Base-by-base conservation (phyloP, 2,888 invertebrate species). In the Tricholauxania praeusta region DNA sequence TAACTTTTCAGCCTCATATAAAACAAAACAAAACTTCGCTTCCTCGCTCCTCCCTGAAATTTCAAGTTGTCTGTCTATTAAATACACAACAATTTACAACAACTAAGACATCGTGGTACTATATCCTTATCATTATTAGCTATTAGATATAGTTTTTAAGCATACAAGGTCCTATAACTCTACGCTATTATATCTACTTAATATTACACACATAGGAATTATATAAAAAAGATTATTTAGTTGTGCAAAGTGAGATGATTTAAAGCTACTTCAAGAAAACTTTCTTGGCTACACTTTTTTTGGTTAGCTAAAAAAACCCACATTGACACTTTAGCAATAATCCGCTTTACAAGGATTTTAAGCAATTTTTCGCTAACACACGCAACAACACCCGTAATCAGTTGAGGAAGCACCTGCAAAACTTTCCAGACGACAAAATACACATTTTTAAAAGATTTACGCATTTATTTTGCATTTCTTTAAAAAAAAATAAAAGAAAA, bases 381-480 rank as follows among this genome's bases (percentile, higher is more conserved):
- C 66, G 39, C 12, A 19, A 4, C 39, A 7, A 48, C 66, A 53
- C 15, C 32, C 57, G 48, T 72, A 75, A 66, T 49, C 57, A 71
- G 63, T 71, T 60, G 57, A 67, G 59, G 70, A 75, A 76, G 68
- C 75, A 72, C 74, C 76, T 78, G 77, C 72, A 75, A 78, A 80
- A 80, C 78, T 80, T 80, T 78, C 72, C 78, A 80, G 80, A 78
- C 79, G 63, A 69, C 66, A 77, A 76, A 76, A 72, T 75, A 77
- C 73, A 74, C 72, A 75, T 68, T 74, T 76, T 76, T 72, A 76
- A 75, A 73, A 77, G 77, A 77, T 79, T 78, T 75, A 70, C 83
- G 83, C 82, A 83, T 83, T 82, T 81, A 82, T 80, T 82, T 83
- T 77, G 80, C 81, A 82, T 81, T 83, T 80, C 75, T 71, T 71